Conservation (phyloP, 2,113 vertebrate species). For the Elgaria multicarinata region DNA sequence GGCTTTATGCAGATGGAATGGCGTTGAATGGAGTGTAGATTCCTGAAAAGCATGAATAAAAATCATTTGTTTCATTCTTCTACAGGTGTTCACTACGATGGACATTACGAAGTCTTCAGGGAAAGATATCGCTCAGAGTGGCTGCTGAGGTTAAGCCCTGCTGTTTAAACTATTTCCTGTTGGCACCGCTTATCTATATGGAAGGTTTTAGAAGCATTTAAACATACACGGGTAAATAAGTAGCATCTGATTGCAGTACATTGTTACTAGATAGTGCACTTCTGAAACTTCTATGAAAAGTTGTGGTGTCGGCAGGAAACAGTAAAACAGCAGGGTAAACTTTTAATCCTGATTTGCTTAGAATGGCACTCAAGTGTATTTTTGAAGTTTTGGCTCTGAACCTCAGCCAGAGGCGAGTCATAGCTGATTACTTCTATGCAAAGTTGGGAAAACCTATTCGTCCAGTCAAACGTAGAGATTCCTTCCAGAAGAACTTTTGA, state of each 20-base stretch:
- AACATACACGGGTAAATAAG: slow-evolving; percentile 46
- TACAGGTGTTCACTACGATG: slow-evolving; percentile 92
- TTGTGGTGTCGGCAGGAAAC: slow-evolving; percentile 65
- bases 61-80: slow-evolving; percentile 16
- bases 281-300: slow-evolving; percentile 26
- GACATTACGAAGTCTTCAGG: slow-evolving; percentile 90
- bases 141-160: slow-evolving; percentile 98
- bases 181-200: slow-evolving; percentile 45
- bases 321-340: slow-evolving; percentile 84
- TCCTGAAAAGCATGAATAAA: background rate
- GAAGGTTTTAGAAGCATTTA: slow-evolving; percentile 42
- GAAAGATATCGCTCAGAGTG: slow-evolving; percentile 83
- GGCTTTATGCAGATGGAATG: background rate
- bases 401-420: slow-evolving; percentile 79
- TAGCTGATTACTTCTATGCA: slow-evolving; percentile 81
- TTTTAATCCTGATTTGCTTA: slow-evolving; percentile 63
- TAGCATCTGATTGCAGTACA: slow-evolving; percentile 4
- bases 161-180: slow-evolving; percentile 76
- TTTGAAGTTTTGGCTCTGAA: slow-evolving; percentile 87
- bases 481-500: slow-evolving; percentile 51
- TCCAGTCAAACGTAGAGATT: slow-evolving; percentile 59
- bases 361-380: slow-evolving; percentile 73
- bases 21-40: background rate
- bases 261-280: slow-evolving; percentile 36
- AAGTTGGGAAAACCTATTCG: slow-evolving; percentile 49